Conservation (phyloP, 1,140 invertebrate genomes). For the Neodiprion lecontei region DNA sequence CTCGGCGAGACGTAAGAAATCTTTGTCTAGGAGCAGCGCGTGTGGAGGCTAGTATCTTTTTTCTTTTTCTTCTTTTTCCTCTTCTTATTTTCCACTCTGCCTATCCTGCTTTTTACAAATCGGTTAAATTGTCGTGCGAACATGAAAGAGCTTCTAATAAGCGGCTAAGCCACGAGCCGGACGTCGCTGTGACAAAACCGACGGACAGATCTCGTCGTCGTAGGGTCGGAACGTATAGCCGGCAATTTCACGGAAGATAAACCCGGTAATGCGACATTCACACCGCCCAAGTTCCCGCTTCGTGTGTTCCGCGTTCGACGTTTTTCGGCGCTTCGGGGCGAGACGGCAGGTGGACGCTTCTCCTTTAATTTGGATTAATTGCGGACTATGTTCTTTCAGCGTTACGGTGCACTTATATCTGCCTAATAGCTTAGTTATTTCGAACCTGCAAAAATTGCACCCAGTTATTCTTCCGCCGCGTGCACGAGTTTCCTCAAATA, state of each 20-base stretch:
- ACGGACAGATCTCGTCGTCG: too few relatives aligned
- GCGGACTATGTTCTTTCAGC: neutral
- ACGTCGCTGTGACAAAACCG: neutral
- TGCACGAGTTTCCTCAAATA: too few relatives aligned
- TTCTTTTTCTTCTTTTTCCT: neutral
- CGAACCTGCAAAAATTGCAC: neutral
- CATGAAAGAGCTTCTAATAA: neutral
- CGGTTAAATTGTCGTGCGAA: too few relatives aligned
- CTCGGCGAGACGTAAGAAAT: neutral
- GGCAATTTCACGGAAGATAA: slow-evolving; percentile 15
- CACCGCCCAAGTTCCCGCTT: neutral
- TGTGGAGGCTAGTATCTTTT: neutral
- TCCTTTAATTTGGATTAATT: slow-evolving; percentile 8
- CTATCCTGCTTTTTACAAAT: slow-evolving; percentile 7
- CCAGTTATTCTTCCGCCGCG: too few relatives aligned
- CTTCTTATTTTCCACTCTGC: slow-evolving; percentile 1
- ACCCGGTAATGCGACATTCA: slow-evolving; percentile 13
- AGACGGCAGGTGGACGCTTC: too few relatives aligned
- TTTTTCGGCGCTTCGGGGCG: too few relatives aligned
- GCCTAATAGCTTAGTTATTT: neutral
- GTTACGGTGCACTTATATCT: neutral
- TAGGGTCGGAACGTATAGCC: neutral
- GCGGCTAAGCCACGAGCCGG: neutral
- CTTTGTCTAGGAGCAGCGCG: slow-evolving; percentile 5
- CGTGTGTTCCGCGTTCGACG: neutral